Evolutionary conservation across 2,113 vertebrate genomes (phyloP).

Genomic region (Lepisosteus osseus): DNA sequence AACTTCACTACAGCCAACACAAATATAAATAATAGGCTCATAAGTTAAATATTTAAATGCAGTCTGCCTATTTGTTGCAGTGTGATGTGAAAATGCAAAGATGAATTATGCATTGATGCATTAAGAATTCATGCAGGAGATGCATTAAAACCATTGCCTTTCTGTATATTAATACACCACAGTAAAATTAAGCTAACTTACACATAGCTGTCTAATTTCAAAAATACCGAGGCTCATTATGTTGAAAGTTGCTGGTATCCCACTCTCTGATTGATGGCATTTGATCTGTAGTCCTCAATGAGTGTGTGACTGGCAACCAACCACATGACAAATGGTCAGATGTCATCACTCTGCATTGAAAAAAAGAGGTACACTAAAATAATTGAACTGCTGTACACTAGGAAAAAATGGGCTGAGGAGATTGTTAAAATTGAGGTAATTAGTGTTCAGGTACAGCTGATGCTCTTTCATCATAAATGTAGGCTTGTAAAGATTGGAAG

Average conservation of each 20-base stretch:
- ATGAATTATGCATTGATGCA: no score
- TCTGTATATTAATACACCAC: not conserved
- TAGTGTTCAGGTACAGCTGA: not conserved
- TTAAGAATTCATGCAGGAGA: no score
- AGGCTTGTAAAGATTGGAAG: not conserved
- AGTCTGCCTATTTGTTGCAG: no score
- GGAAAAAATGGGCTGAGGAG: not conserved
- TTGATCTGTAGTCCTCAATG: conserved; percentile 7
- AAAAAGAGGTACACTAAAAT: conserved; percentile 1
- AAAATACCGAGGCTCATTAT: conserved; percentile 14
- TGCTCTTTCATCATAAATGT: not conserved
- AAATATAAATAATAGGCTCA: no score
- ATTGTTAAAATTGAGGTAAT: conserved; percentile 9
- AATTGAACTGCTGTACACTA: conserved; percentile 3
- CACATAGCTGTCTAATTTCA: conserved; percentile 1
- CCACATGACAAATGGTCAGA: conserved; percentile 13
- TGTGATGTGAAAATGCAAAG: no score
- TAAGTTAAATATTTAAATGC: no score
- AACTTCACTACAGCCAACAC: no score
- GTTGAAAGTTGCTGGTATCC: not conserved
- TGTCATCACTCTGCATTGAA: conserved; percentile 13
- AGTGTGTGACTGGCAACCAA: conserved; percentile 12
- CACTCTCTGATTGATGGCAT: conserved; percentile 14
- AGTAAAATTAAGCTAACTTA: not conserved
- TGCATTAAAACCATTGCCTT: not conserved